Evolutionary conservation across 1,140 invertebrate genomes (phyloP), one percentile per base, ranked within the genome.

Genomic region (Aphelinus atriplicis): DNA sequence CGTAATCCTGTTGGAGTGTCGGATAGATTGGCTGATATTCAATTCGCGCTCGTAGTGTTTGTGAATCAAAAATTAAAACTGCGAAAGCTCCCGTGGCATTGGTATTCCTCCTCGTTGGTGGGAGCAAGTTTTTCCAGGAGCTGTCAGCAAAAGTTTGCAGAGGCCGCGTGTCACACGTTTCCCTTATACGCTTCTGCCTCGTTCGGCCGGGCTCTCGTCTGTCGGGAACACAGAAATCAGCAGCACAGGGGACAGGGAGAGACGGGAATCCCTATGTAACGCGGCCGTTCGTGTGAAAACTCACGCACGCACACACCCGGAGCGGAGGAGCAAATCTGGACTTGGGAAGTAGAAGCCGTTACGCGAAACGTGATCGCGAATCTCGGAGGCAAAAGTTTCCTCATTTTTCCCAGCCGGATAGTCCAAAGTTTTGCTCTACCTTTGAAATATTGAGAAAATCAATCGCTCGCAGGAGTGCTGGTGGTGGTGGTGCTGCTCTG

Each of bases 381-480:
- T 80, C 79, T 73, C 77, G 76, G 60, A 63, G 79, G 78, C 77
- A 80, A 85, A 87, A 86, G 81, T 87, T 87, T 85, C 82, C 82
- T 85, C 85, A 86, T 86, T 86, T 86, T 86, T 87, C 83, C 82
- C 80, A 78, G 77, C 64, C 70, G 79, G 78, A 78, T 79, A 78
- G 79, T 80, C 78, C 77, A 80, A 80, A 80, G 78, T 80, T 82
- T 79, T 57, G 62, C 45, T 65, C 70, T 62, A 47, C 55, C 45
- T 51, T 77, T 81, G 82, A 84, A 85, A 85, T 86, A 84, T 84
- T 80, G 79, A 75, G 80, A 80, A 80, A 86, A 87, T 87, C 85
- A 86, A 87, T 87, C 83, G 82, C 75, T 79, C 58, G 78, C 82
- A 75, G 78, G 81, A 81, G 78, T 80, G 78, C 26, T 26, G 26